phyloP scores from a whole-genome alignment of 2,888 invertebrate species.

The Archips xylosteana region DNA sequence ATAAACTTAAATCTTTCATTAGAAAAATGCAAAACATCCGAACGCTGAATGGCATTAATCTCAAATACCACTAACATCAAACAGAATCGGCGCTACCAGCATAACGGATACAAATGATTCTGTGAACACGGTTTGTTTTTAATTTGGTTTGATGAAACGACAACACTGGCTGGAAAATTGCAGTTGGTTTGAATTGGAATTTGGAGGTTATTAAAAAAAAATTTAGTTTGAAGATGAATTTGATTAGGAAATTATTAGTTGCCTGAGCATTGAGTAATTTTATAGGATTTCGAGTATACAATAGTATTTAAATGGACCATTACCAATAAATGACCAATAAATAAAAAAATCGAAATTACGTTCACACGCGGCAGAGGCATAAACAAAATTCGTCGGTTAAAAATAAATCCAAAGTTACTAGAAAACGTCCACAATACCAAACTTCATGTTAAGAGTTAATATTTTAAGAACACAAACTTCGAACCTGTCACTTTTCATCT shows the following conservation, averaged over 20 bases:
- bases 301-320: too few species aligned
- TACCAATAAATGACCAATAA: too few species aligned
- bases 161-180: constrained; percentile 17
- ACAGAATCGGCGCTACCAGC: constrained; percentile 12
- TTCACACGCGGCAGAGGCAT: too few species aligned
- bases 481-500: constrained; percentile 33
- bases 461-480: constrained; percentile 16
- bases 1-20: constrained; percentile 29
- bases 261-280: too few species aligned
- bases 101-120: constrained; percentile 19
- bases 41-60: constrained; percentile 31
- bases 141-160: constrained; percentile 32
- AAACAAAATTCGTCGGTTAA: background rate
- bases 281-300: too few species aligned
- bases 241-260: too few species aligned
- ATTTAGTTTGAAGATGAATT: background rate
- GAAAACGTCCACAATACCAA: background rate
- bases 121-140: constrained; percentile 25
- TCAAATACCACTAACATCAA: constrained; percentile 36
- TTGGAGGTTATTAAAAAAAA: background rate
- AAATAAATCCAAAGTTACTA: background rate
- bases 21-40: constrained; percentile 29
- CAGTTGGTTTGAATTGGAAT: background rate
- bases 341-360: too few species aligned
- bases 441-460: constrained; percentile 11